Evolutionary conservation across 1,140 invertebrate species (phyloP), one percentile per base, ranked within the genome.

Genomic region (Eciton burchellii): DNA sequence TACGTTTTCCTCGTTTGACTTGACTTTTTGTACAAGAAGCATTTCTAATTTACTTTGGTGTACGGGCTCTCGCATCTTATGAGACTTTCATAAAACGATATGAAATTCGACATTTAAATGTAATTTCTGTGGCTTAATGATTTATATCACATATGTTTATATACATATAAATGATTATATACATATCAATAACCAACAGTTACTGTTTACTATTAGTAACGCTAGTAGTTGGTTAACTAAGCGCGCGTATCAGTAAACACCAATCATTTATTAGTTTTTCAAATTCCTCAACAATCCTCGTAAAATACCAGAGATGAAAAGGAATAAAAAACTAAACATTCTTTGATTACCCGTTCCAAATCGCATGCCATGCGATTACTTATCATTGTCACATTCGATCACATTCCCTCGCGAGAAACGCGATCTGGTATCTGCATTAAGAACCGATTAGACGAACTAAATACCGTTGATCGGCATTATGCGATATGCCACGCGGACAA

Each of bases 341-440:
- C n/a, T 2, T 3, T 19, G 12, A 0, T 2, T n/a, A 29, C 12
- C 24, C 45, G 47, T 84, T 66, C 66, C 59, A 5, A 12, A 29
- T 21, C 63, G 24, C 16, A 16, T 11, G 11, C 26, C 54, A 21
- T 43, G 11, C 49, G 35, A 72, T 71, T 71, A 56, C 54, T 21
- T 16, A 66, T 29, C 62, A 70, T 70, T 35, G 52, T 60, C 49
- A 24, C 68, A 24, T 49, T 35, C 5, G 19, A 35, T 43, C 16
- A 35, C 11, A n/a, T 26, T n/a, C 41, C 14, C 19, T 21, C 19
- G 71, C 63, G n/a, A 56, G 52, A 77, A 68, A 79, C 8, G 35
- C 35, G 35, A 70, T 79, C 35, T 79, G n/a, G 3, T 68, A 56
- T 56, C 54, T 68, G 16, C 60, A 29, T 79, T 12, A 49, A 9